Conservation (phyloP, 2,113 vertebrate species). For the Hyaena hyaena region DNA sequence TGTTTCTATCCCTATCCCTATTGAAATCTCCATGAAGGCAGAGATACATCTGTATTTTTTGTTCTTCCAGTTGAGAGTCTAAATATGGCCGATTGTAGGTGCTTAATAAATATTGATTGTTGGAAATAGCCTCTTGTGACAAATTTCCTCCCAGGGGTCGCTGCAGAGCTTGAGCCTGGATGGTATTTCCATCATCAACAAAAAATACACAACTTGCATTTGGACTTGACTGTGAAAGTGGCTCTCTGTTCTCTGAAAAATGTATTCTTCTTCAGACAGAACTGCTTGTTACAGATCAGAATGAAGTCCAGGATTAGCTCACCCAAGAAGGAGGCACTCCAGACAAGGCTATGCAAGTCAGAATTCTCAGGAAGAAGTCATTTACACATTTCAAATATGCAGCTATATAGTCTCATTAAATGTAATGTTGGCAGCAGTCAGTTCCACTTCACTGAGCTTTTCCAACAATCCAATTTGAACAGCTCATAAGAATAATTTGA, state of each 20-base stretch:
- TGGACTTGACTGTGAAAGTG: background rate
- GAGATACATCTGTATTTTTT: background rate
- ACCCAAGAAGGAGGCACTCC: background rate
- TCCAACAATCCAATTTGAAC: constrained; percentile 63
- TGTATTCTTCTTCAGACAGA: background rate
- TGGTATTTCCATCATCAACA: background rate
- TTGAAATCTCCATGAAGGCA: background rate
- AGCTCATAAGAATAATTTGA: constrained; percentile 73
- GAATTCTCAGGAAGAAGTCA: background rate
- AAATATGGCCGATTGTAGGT: background rate
- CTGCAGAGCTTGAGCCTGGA: background rate
- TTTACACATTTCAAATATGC: background rate
- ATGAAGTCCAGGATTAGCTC: background rate
- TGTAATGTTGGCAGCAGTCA: constrained; percentile 52
- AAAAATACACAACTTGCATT: background rate
- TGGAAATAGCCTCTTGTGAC: background rate
- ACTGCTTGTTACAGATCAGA: background rate
- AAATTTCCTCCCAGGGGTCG: background rate
- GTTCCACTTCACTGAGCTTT: constrained; percentile 69
- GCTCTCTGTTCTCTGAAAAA: background rate
- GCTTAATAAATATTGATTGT: background rate
- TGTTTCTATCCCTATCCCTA: background rate
- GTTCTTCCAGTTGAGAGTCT: background rate
- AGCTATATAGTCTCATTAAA: constrained; percentile 65
- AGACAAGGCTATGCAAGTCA: background rate